These are phyloP conservation scores for Leptinotarsa tumamoca DNA, from an alignment of 2,888 invertebrate genomes.

Conservation along the genomic window DNA sequence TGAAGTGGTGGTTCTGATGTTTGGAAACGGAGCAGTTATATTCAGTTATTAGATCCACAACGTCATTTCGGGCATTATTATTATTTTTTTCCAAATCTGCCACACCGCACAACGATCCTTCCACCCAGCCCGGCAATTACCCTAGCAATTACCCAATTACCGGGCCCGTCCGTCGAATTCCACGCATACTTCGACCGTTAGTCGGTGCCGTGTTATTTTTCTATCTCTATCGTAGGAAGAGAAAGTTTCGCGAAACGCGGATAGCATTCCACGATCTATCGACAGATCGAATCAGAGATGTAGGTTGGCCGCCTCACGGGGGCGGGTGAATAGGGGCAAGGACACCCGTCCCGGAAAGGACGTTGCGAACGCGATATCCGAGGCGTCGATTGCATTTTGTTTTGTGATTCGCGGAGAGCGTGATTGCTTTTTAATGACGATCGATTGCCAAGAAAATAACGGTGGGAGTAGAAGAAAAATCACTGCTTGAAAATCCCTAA, in stretches of 20 bases:
- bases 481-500: too few species aligned
- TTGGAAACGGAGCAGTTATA: too few species aligned
- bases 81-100: too few species aligned
- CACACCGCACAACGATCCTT: neutral
- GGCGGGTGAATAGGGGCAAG: conserved; percentile 8
- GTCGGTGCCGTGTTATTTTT: conserved; percentile 1
- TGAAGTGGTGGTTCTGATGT: too few species aligned
- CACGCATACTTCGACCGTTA: conserved; percentile 9
- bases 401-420: neutral
- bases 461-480: neutral
- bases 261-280: neutral
- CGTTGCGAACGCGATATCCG: neutral
- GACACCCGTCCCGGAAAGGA: conserved; percentile 7
- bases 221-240: conserved; percentile 2
- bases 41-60: too few species aligned
- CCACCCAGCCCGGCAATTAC: neutral
- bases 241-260: neutral
- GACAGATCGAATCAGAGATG: neutral
- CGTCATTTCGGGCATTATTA: too few species aligned
- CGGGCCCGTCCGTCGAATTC: conserved; percentile 2
- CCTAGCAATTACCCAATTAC: neutral
- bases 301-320: neutral
- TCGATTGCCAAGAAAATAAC: neutral
- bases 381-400: conserved; percentile 5
- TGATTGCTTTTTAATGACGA: neutral